These are phyloP conservation scores for Callopanchax toddi DNA, from an alignment of 2,113 vertebrate genomes.

Conservation along the genomic window DNA sequence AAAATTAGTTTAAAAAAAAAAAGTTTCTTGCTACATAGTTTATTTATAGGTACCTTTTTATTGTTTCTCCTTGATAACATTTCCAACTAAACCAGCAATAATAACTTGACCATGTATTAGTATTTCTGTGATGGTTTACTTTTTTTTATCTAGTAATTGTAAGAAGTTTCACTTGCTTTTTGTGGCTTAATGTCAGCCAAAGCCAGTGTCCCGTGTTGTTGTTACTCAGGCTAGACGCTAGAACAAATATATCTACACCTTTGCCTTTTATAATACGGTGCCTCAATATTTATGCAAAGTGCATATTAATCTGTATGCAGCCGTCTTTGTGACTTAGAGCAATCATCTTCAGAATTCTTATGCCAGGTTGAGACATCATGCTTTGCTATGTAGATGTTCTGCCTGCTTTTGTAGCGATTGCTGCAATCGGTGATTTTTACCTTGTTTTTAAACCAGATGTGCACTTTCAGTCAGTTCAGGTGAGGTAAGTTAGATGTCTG, in stretches of 20 bases:
- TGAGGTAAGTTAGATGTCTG: slow-evolving; percentile 48
- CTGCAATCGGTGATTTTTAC: slow-evolving; percentile 28
- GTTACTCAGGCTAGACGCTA: slow-evolving; percentile 35
- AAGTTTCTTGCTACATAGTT: slow-evolving; percentile 67
- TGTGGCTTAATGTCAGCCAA: slow-evolving; percentile 58
- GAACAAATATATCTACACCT: slow-evolving; percentile 45
- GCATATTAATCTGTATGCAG: slow-evolving; percentile 61
- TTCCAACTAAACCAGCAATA: slow-evolving; percentile 66
- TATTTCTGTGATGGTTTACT: slow-evolving; percentile 56
- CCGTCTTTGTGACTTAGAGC: slow-evolving; percentile 37
- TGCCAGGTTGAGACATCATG: background rate
- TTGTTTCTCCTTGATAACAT: slow-evolving; percentile 74
- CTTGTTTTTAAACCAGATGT: slow-evolving; percentile 54
- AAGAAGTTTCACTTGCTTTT: slow-evolving; percentile 36
- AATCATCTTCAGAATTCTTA: slow-evolving; percentile 6
- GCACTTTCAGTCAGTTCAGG: slow-evolving; percentile 61
- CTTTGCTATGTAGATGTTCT: slow-evolving; percentile 50
- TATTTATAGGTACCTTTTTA: slow-evolving; percentile 78
- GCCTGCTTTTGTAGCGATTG: slow-evolving; percentile 36
- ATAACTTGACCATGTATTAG: slow-evolving; percentile 43
- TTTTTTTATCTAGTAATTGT: slow-evolving; percentile 41
- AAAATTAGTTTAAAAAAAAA: slow-evolving; percentile 42
- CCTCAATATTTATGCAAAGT: slow-evolving; percentile 72
- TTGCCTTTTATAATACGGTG: slow-evolving; percentile 70
- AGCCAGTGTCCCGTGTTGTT: slow-evolving; percentile 47